A percentile compares a stretch with the other conserved stretches of the same genome.
phyloP scores from a whole-genome alignment of 2,113 vertebrate species.

The Rhabdornis inornatus region DNA sequence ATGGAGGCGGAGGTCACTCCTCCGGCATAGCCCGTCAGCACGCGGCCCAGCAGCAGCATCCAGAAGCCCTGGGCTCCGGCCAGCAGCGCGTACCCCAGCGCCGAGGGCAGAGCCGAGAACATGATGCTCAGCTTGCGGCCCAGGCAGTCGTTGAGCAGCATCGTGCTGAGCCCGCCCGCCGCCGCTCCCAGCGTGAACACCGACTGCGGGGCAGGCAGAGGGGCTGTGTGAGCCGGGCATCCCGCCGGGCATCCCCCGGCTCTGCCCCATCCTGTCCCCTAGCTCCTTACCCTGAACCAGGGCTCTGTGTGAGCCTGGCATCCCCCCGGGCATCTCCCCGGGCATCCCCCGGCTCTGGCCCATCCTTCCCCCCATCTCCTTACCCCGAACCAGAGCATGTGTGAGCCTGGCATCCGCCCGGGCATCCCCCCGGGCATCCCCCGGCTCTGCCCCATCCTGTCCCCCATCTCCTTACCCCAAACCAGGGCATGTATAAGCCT shows the following conservation, averaged over 20 bases:
- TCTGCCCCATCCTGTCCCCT: no score
- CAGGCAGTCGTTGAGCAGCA: slow-evolving; percentile 87
- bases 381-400: no score
- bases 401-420: no score
- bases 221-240: not conserved
- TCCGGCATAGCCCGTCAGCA: slow-evolving; percentile 85
- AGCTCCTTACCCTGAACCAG: no score
- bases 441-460: no score
- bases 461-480: slow-evolving; percentile 69
- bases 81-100: slow-evolving; percentile 82
- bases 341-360: no score
- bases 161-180: slow-evolving; percentile 83
- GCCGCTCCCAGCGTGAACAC: slow-evolving; percentile 87
- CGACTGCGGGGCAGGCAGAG: slow-evolving; percentile 56
- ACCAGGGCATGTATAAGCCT: slow-evolving; percentile 77
- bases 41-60: slow-evolving; percentile 87
- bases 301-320: not conserved
- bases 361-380: no score
- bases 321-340: no score
- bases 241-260: no score
- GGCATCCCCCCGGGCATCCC: no score
- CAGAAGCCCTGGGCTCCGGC: slow-evolving; percentile 76
- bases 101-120: slow-evolving; percentile 83
- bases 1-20: slow-evolving; percentile 89
- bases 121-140: slow-evolving; percentile 94